phyloP scores from a whole-genome alignment of 2,888 invertebrate genomes.

The Heteropelma amictum region DNA sequence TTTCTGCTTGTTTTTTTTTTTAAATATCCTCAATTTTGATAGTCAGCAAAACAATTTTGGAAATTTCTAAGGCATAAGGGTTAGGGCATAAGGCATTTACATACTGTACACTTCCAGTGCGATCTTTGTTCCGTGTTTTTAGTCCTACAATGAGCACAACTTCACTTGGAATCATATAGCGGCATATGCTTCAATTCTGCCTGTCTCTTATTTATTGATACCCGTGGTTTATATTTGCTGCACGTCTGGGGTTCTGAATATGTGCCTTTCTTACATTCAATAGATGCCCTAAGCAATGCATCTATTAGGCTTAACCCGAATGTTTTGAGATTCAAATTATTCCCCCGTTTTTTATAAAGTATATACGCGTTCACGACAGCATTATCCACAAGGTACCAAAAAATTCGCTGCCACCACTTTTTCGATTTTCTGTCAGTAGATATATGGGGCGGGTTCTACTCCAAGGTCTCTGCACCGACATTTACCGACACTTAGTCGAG shows the following conservation, averaged over 20 bases:
- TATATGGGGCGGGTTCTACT: too few species aligned
- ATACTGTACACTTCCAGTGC: slow-evolving; percentile 39
- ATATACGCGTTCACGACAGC: slow-evolving; percentile 61
- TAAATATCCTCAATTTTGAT: slow-evolving; percentile 27
- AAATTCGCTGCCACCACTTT: slow-evolving; percentile 69
- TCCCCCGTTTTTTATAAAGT: slow-evolving; percentile 48
- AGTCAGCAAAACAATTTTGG: slow-evolving; percentile 32
- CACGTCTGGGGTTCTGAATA: slow-evolving; percentile 1
- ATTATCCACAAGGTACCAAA: slow-evolving; percentile 65
- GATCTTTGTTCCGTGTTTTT: slow-evolving; percentile 44
- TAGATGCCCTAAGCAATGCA: slow-evolving; percentile 32
- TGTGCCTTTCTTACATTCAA: slow-evolving; percentile 27
- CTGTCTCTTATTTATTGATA: slow-evolving; percentile 34
- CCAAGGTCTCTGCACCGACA: too few species aligned
- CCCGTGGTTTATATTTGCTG: slow-evolving; percentile 20
- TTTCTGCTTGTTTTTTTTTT: slow-evolving; percentile 13
- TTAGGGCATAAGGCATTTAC: too few species aligned
- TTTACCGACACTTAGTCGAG: too few species aligned
- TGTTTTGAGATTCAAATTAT: slow-evolving; percentile 40
- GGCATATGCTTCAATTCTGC: slow-evolving; percentile 44
- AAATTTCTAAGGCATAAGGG: slow-evolving; percentile 47
- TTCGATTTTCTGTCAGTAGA: slow-evolving; percentile 66
- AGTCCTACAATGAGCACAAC: slow-evolving; percentile 55
- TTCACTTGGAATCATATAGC: slow-evolving; percentile 29
- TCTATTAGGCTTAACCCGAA: slow-evolving; percentile 48